Conservation (phyloP, 2,888 invertebrate genomes). For the Sepiola atlantica region DNA sequence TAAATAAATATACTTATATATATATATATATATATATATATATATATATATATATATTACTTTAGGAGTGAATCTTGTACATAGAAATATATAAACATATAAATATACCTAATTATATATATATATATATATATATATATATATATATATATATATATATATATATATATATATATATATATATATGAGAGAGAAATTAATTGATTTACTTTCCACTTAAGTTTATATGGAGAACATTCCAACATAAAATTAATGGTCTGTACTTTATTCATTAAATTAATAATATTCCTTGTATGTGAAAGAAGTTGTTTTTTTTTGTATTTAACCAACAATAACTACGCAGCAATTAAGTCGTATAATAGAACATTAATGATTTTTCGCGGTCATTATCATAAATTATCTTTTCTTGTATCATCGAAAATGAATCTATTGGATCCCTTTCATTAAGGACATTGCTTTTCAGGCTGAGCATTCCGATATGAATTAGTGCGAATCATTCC, state of each 20-base stretch:
- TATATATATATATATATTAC: constrained; percentile 49
- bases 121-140: constrained; percentile 43
- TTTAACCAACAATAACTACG: neutral
- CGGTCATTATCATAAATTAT: neutral
- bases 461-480: neutral
- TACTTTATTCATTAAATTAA: neutral
- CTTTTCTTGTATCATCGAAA: neutral
- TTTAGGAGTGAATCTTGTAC: no score
- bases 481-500: neutral
- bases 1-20: neutral
- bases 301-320: neutral
- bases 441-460: neutral
- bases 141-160: constrained; percentile 49
- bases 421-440: neutral
- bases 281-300: neutral
- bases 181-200: neutral
- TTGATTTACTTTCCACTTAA: neutral
- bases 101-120: neutral
- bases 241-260: neutral
- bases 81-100: no score
- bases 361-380: neutral
- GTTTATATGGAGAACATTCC: neutral
- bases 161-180: no score
- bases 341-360: neutral
- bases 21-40: constrained; percentile 41